Evolutionary conservation across 2,797 vertebrate species (phyloP), one percentile per base, ranked within the genome.

Genomic region (Heteromormyrus szaboi): DNA sequence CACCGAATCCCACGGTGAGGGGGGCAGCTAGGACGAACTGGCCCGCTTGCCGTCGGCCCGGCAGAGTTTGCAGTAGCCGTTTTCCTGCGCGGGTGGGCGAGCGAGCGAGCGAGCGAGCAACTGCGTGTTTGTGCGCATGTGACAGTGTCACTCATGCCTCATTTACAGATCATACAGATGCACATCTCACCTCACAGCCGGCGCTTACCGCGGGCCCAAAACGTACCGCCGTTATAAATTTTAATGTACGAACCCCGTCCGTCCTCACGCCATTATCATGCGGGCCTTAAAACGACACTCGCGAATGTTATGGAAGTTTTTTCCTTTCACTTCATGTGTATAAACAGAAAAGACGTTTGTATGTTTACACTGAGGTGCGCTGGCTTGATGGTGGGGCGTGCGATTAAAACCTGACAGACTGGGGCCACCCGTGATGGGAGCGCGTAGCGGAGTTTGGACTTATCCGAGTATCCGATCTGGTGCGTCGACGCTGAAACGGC

Each of bases 111-210:
- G 51, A 6, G 29, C 17, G 85, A 3, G 50, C 4, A 50, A 2
- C 22, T 12, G 51, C 17, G 0, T 56, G 53, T 41, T 17, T 37
- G 50, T 0, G 51, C 14, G 29, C 50, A 37, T 59, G 51, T 59
- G 85, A 12, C 29, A 33, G 7, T 14, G 29, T 37, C 48, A 85
- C 29, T 85, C 85, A n/a, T 37, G 53, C 50, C 85, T 85, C 83
- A 85, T 53, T 51, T 85, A 53, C 50, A 85, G 83, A 50, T 29
- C 46, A 85, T 85, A 33, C 48, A 50, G 83, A 53, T 53, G 83
- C 83, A 53, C 46, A 51, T 53, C 44, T 85, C 83, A 53, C 83
- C 83, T 85, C 50, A 53, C 83, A 51, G 83, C 83, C 83, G 50
- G 46, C 11, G 22, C 83, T 53, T 19, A 2, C 17, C 14, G 41